Evolutionary conservation across 2,888 invertebrate species (phyloP).

Genomic region (Drosophila flavopinicola): DNA sequence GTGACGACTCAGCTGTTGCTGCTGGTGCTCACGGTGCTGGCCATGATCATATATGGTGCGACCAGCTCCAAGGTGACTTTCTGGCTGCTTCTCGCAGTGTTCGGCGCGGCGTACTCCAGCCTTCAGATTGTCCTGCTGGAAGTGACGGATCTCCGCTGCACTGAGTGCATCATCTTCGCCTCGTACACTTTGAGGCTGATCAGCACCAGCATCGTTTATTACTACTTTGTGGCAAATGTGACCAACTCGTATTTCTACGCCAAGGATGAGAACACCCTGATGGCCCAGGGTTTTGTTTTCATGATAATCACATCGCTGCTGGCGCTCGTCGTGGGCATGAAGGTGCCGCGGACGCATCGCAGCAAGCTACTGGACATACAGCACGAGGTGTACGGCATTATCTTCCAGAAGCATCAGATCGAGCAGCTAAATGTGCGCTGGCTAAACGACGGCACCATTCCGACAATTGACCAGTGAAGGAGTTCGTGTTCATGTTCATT

Average conservation of each 20-base stretch:
- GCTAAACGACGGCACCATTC: slow-evolving; percentile 82
- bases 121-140: slow-evolving; percentile 78
- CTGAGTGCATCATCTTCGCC: slow-evolving; percentile 71
- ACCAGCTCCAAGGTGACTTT: slow-evolving; percentile 67
- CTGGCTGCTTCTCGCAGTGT: slow-evolving; percentile 79
- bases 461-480: slow-evolving; percentile 71
- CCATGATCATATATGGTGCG: slow-evolving; percentile 75
- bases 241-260: slow-evolving; percentile 81
- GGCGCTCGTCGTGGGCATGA: slow-evolving; percentile 80
- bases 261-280: slow-evolving; percentile 75
- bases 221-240: slow-evolving; percentile 77
- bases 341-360: slow-evolving; percentile 80
- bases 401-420: slow-evolving; percentile 82
- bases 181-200: slow-evolving; percentile 74
- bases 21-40: slow-evolving; percentile 68
- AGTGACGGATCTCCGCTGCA: slow-evolving; percentile 75
- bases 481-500: neutral
- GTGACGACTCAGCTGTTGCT: slow-evolving; percentile 67
- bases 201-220: slow-evolving; percentile 74
- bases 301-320: slow-evolving; percentile 78
- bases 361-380: slow-evolving; percentile 80
- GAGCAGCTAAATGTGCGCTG: slow-evolving; percentile 81
- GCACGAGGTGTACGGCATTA: slow-evolving; percentile 80
- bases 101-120: slow-evolving; percentile 76
- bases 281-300: slow-evolving; percentile 82